Evolutionary conservation across 35 echinoderm and acorn worm species (phyloP).

Genomic region (Holothuria glaberrima): DNA sequence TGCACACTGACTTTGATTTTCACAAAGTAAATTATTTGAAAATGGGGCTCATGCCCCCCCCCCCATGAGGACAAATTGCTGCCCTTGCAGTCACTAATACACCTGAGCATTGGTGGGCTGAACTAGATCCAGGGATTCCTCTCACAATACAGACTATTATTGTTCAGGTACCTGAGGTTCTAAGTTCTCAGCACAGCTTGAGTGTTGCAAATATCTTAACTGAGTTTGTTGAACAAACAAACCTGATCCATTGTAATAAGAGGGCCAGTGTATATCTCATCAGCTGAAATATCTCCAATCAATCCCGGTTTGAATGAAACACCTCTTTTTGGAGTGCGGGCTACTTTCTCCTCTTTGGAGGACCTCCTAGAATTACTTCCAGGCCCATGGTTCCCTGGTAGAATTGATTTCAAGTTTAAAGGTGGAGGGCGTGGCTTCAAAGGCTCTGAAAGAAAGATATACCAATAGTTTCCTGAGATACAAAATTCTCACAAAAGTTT

Average conservation of each 20-base stretch:
- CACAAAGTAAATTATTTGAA: no score
- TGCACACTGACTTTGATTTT: no score
- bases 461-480: neutral
- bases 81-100: no score
- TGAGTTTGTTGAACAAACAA: neutral
- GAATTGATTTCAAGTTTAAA: neutral
- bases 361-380: neutral
- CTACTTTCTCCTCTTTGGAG: neutral
- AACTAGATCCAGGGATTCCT: no score
- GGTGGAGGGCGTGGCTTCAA: constrained; percentile 33
- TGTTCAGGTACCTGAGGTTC: no score
- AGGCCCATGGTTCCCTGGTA: neutral
- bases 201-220: no score
- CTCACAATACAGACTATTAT: no score
- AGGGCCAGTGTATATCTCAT: constrained; percentile 65
- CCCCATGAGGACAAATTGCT: no score
- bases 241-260: constrained; percentile 87
- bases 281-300: constrained; percentile 39
- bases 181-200: no score
- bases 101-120: no score
- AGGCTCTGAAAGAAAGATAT: neutral
- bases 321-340: constrained; percentile 45
- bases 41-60: no score
- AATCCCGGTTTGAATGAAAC: constrained; percentile 92
- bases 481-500: no score